phyloP scores from a whole-genome alignment of 2,888 invertebrate species.

The Lepidocyrtinus sp. region DNA sequence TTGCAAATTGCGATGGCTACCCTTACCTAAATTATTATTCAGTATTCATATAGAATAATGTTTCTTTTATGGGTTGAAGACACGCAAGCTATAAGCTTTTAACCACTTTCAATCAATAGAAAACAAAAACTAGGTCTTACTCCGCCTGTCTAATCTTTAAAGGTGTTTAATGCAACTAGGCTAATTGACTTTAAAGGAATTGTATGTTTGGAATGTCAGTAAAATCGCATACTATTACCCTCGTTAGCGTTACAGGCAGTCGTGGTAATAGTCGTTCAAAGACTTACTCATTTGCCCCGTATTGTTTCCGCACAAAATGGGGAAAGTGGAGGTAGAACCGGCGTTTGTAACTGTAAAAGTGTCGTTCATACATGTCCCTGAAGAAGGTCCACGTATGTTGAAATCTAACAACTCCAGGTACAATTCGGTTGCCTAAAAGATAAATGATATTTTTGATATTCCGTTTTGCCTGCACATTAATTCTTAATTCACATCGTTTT shows the following conservation, averaged over 20 bases:
- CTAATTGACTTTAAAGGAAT: slow-evolving; percentile 42
- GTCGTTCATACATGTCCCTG: slow-evolving; percentile 82
- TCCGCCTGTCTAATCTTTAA: no score
- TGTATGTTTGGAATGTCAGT: not conserved
- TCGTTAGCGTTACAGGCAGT: slow-evolving; percentile 35
- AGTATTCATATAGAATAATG: not conserved
- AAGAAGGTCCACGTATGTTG: slow-evolving; percentile 81
- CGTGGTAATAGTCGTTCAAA: no score
- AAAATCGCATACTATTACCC: not conserved
- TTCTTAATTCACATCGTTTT: not conserved
- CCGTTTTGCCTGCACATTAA: not conserved
- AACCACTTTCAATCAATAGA: not conserved
- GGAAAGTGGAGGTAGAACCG: slow-evolving; percentile 75
- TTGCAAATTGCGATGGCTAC: no score
- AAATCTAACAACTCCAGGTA: slow-evolving; percentile 85
- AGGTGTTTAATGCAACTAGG: slow-evolving; percentile 23
- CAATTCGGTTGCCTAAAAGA: slow-evolving; percentile 75
- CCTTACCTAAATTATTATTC: no score
- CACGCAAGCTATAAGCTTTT: slow-evolving; percentile 14
- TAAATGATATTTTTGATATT: not conserved
- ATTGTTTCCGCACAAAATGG: slow-evolving; percentile 85
- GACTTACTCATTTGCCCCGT: slow-evolving; percentile 81
- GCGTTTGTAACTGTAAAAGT: slow-evolving; percentile 81
- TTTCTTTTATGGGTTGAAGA: not conserved
- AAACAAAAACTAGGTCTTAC: no score